Conservation (phyloP, 2,113 vertebrate species). For the Alligator mississippiensis region DNA sequence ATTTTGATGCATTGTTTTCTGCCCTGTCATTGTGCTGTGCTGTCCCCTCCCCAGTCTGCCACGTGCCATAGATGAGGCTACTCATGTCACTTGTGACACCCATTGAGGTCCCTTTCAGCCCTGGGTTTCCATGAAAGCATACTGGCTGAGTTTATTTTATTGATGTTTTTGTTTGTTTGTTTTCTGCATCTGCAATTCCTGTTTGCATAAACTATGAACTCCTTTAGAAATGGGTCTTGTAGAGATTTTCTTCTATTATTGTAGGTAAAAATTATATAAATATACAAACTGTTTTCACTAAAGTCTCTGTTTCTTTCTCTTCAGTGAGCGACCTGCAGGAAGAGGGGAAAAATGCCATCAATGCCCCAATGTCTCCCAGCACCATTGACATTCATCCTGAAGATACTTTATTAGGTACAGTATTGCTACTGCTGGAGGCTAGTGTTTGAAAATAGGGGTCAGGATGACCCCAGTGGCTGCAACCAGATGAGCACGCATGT, state of each 20-base stretch:
- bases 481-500: too few relatives aligned
- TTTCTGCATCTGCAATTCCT: neutral
- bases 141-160: neutral
- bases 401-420: slow-evolving; percentile 90
- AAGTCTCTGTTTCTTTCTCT: neutral
- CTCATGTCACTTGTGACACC: too few relatives aligned
- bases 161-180: slow-evolving; percentile 50
- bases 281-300: neutral
- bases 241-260: neutral
- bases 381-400: slow-evolving; percentile 87
- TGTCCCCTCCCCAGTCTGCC: too few relatives aligned
- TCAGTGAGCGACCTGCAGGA: slow-evolving; percentile 95
- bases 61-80: too few relatives aligned
- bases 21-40: too few relatives aligned
- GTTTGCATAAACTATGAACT: neutral
- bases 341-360: slow-evolving; percentile 96
- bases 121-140: too few relatives aligned
- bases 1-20: too few relatives aligned
- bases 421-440: accelerated
- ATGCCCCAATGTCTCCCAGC: slow-evolving; percentile 85
- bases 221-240: neutral
- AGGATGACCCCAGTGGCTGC: neutral
- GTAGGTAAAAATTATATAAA: neutral
- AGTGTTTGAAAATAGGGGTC: neutral
- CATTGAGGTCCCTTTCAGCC: too few relatives aligned